Evolutionary conservation across 2,113 vertebrate genomes (phyloP).

Genomic region (Anhinga rufa): DNA sequence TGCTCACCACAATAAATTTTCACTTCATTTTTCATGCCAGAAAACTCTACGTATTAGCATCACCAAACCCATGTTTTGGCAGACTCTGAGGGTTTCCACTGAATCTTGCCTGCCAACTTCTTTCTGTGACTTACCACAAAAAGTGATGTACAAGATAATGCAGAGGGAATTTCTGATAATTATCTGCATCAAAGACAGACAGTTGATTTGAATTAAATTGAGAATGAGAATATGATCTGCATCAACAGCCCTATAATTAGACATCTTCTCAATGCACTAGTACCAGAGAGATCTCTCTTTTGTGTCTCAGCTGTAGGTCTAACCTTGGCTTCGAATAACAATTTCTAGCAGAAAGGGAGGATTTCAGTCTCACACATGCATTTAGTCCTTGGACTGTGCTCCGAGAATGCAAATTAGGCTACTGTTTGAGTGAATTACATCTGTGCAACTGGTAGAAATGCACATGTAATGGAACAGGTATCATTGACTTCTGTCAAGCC

Average conservation of each 20-base stretch:
- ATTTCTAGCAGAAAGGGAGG: background rate
- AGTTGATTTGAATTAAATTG: background rate
- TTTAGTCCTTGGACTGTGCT: background rate
- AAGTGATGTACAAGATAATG: background rate
- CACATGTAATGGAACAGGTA: background rate
- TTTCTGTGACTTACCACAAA: background rate
- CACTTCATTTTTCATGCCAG: background rate
- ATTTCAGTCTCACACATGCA: background rate
- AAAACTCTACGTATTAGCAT: background rate
- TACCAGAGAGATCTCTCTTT: background rate
- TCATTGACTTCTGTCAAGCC: background rate
- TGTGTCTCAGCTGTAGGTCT: background rate
- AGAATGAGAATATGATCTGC: background rate
- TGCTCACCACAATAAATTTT: background rate
- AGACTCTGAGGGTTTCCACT: background rate
- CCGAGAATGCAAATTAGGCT: slow-evolving; percentile 4
- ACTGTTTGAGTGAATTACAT: background rate
- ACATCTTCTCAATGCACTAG: background rate
- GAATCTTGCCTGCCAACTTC: background rate
- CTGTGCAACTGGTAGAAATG: background rate
- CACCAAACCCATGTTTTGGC: background rate
- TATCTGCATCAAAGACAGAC: background rate
- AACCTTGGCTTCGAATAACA: background rate
- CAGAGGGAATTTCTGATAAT: background rate
- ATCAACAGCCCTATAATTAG: background rate